Evolutionary conservation across 2,888 invertebrate genomes (phyloP).

Genomic region (Plemyria rubiginata): DNA sequence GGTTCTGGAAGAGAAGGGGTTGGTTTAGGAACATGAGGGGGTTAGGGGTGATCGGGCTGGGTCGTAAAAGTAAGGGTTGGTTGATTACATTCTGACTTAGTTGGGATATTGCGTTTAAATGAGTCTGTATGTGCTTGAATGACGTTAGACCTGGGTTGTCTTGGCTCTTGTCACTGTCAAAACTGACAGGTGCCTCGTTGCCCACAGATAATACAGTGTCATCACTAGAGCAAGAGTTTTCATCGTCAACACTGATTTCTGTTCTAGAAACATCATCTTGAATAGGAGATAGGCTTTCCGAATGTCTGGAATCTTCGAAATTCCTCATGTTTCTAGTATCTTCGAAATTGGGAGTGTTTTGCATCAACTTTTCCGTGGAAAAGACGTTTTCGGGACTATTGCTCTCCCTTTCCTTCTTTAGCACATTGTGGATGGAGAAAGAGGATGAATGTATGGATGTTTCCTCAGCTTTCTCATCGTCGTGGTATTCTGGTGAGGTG

Average conservation of each 20-base stretch:
- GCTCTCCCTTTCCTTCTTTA: conserved; percentile 78
- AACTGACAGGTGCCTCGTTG: conserved; percentile 87
- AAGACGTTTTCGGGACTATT: conserved; percentile 80
- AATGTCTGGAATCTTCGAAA: conserved; percentile 50
- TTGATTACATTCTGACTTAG: conserved; percentile 81
- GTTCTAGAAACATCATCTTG: conserved; percentile 72
- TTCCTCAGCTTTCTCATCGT: conserved; percentile 70
- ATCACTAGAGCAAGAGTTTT: conserved; percentile 89
- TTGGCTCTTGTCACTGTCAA: conserved; percentile 55
- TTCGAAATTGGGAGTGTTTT: conserved; percentile 76
- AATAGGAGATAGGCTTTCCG: conserved; percentile 67
- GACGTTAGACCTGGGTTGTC: conserved; percentile 76
- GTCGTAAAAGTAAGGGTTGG: conserved; percentile 73
- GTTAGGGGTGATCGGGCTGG: conserved; percentile 80
- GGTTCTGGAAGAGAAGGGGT: conserved; percentile 73
- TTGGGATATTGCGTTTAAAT: conserved; percentile 88
- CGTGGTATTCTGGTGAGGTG: conserved; percentile 71
- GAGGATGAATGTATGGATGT: conserved; percentile 68
- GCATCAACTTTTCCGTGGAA: conserved; percentile 76
- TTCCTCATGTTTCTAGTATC: conserved; percentile 40
- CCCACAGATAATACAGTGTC: conserved; percentile 93
- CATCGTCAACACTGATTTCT: conserved; percentile 80
- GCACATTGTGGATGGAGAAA: conserved; percentile 80
- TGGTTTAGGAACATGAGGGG: conserved; percentile 81
- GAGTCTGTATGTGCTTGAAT: conserved; percentile 88